These are phyloP conservation scores for Cenopis cana DNA, from an alignment of 2,888 invertebrate genomes.

Conservation along the genomic window DNA sequence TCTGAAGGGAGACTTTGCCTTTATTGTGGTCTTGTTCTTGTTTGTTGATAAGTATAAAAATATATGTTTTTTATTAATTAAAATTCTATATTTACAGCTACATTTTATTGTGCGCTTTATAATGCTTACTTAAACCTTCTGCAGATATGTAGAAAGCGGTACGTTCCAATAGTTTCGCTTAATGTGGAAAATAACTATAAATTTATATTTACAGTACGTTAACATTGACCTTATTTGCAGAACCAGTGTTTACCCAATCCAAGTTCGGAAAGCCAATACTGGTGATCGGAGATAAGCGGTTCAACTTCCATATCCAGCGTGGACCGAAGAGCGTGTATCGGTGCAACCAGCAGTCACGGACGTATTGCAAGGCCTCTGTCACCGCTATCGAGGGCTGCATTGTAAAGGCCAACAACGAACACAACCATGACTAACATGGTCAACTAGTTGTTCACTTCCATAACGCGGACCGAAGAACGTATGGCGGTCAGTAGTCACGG, in stretches of 20 bases:
- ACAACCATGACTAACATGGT: constrained; percentile 20
- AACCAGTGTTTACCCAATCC: constrained; percentile 33
- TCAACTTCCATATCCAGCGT: constrained; percentile 30
- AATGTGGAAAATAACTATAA: background rate
- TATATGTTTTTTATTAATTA: no score
- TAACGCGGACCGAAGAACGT: constrained; percentile 10
- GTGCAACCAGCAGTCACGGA: constrained; percentile 30
- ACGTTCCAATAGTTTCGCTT: background rate
- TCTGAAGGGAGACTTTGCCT: no score
- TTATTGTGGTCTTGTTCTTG: no score
- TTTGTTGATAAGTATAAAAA: no score
- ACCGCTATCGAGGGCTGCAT: constrained; percentile 22
- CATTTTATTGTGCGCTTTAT: background rate
- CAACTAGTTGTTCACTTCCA: no score
- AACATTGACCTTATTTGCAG: constrained; percentile 19
- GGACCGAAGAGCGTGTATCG: constrained; percentile 23
- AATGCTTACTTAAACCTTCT: background rate
- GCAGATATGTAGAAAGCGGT: background rate
- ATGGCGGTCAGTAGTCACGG: constrained; percentile 29
- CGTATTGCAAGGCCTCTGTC: constrained; percentile 26
- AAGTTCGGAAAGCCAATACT: constrained; percentile 42
- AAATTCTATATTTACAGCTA: background rate
- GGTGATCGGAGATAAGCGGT: constrained; percentile 41
- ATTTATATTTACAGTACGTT: no score
- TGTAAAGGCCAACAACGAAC: constrained; percentile 26